Evolutionary conservation across 2,797 vertebrate species (phyloP).

Genomic region (Xyrichtys novacula): DNA sequence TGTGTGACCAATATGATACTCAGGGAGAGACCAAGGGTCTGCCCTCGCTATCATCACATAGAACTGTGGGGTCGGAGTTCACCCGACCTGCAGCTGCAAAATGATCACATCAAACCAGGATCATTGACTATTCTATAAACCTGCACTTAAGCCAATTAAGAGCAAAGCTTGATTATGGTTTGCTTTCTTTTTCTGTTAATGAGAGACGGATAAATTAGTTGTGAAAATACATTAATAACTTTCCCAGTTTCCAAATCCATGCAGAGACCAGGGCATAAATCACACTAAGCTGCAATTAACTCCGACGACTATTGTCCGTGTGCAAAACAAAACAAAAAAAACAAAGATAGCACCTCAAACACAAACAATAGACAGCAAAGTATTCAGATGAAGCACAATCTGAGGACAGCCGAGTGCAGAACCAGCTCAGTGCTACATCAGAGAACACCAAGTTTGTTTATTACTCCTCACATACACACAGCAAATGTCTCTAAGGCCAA

Average conservation of each 20-base stretch:
- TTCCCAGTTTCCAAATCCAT: slow-evolving; percentile 48
- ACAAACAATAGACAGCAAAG: slow-evolving; percentile 27
- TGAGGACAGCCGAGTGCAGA: neutral
- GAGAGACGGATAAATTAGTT: slow-evolving; percentile 25
- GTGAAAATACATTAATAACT: slow-evolving; percentile 42
- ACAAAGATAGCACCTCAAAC: neutral
- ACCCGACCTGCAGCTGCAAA: slow-evolving; percentile 70
- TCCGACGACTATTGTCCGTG: slow-evolving; percentile 18
- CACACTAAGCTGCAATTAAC: slow-evolving; percentile 60
- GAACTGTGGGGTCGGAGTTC: slow-evolving; percentile 72
- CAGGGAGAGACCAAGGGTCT: slow-evolving; percentile 67
- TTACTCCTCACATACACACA: neutral
- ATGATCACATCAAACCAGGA: slow-evolving; percentile 76
- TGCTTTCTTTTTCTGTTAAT: slow-evolving; percentile 61
- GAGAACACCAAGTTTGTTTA: neutral
- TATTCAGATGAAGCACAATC: slow-evolving; percentile 17
- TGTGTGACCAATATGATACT: slow-evolving; percentile 56
- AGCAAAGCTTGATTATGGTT: slow-evolving; percentile 57
- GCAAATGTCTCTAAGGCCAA: neutral
- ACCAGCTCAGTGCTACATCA: neutral
- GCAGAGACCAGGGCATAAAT: slow-evolving; percentile 54
- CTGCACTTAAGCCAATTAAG: slow-evolving; percentile 77
- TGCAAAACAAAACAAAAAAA: slow-evolving; percentile 21
- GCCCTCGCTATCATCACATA: slow-evolving; percentile 61
- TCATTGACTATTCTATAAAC: slow-evolving; percentile 70